A percentile compares a stretch with the other conserved stretches of the same genome.
Evolutionary conservation across 1,140 invertebrate species (phyloP).

Genomic region (Listronotus oregonensis): DNA sequence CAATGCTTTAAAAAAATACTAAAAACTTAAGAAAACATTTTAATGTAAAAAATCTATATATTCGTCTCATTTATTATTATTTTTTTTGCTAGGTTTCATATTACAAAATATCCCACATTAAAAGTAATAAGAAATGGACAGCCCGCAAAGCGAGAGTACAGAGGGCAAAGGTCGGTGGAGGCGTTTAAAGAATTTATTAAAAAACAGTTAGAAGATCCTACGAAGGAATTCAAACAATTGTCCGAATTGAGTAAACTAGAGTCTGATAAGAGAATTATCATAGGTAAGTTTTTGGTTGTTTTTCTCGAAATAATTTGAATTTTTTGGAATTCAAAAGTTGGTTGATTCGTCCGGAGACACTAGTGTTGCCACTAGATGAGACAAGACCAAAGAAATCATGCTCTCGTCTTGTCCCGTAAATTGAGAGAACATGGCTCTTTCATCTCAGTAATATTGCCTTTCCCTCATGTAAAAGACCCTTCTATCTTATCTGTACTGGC

Average conservation of each 20-base stretch:
- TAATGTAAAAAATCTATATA: too few species aligned
- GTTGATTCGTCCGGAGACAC: too few species aligned
- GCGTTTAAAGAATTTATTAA: constrained; percentile 87
- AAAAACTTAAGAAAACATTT: too few species aligned
- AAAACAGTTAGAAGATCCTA: constrained; percentile 90
- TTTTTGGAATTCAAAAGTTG: constrained; percentile 2
- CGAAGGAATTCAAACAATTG: constrained; percentile 76
- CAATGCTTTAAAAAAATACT: too few species aligned
- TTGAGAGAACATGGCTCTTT: too few species aligned
- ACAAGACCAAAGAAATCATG: too few species aligned
- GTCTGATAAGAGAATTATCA: constrained; percentile 88
- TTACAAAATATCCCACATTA: constrained; percentile 97
- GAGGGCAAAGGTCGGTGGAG: constrained; percentile 80
- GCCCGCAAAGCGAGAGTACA: constrained; percentile 92
- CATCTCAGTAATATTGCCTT: too few species aligned
- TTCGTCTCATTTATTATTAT: too few species aligned
- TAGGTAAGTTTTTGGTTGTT: constrained; percentile 63
- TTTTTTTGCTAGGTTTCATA: constrained; percentile 77
- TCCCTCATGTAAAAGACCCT: too few species aligned
- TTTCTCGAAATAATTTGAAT: neutral
- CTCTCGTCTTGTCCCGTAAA: too few species aligned
- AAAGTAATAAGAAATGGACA: constrained; percentile 96
- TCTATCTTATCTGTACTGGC: too few species aligned
- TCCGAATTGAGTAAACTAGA: constrained; percentile 80
- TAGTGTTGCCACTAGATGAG: too few species aligned